Conservation (phyloP, 2,113 vertebrate genomes). For the Alethe diademata region DNA sequence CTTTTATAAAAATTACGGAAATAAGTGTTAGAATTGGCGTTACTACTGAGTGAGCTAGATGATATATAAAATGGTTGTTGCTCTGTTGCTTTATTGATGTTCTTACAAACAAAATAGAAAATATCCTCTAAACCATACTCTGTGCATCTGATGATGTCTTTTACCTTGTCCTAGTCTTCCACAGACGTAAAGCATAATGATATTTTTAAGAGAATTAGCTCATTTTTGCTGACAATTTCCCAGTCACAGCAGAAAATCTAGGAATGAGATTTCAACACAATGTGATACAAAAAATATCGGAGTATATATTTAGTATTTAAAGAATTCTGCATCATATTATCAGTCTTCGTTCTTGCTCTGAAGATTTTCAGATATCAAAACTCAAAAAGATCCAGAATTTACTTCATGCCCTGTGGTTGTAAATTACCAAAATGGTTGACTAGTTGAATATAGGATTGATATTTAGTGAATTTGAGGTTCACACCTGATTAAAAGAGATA, state of each 20-base stretch:
- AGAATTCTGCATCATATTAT: not conserved
- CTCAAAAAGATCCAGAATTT: not conserved
- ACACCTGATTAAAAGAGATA: not conserved
- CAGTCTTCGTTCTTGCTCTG: not conserved
- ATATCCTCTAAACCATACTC: not conserved
- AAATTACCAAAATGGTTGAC: not conserved
- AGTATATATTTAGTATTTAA: not conserved
- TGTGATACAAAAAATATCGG: not conserved
- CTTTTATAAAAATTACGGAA: not conserved
- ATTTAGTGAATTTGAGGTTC: not conserved
- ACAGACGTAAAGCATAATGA: not conserved
- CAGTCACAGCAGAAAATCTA: not conserved
- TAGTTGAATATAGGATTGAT: not conserved
- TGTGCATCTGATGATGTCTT: fast-evolving
- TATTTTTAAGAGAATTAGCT: not conserved
- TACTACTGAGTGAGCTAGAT: not conserved
- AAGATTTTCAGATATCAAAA: not conserved
- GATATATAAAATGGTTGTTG: not conserved
- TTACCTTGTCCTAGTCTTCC: not conserved
- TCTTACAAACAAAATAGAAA: not conserved
- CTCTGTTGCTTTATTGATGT: not conserved
- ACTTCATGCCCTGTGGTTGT: not conserved
- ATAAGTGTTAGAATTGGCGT: not conserved
- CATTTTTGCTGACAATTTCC: not conserved
- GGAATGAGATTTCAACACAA: not conserved